phyloP scores from a whole-genome alignment of 2,797 vertebrate species.

The Clarias pachynema region DNA sequence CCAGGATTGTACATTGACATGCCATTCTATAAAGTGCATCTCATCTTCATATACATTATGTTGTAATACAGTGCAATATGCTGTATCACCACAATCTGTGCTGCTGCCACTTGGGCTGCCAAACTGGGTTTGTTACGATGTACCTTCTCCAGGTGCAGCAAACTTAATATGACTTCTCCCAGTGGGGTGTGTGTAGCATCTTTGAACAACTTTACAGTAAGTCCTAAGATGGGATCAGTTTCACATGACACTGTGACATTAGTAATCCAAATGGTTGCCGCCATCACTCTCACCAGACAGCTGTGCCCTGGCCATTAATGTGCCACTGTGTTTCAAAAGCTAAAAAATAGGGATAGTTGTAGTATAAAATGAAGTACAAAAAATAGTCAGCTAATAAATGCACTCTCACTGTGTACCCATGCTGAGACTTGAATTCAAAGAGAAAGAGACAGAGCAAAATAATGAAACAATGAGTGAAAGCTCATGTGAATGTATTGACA shows the following conservation, averaged over 20 bases:
- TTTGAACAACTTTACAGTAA: neutral
- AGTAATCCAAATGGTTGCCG: neutral
- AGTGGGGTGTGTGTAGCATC: neutral
- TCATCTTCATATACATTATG: neutral
- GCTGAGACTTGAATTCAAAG: conserved; percentile 19
- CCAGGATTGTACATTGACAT: neutral
- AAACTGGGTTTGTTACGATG: neutral
- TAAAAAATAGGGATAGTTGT: neutral
- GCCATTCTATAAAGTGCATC: neutral
- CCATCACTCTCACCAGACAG: neutral
- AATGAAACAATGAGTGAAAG: conserved; percentile 32
- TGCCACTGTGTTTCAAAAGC: conserved; percentile 10
- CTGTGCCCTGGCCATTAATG: neutral
- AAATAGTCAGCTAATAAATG: neutral
- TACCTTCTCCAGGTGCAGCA: neutral
- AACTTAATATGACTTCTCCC: neutral
- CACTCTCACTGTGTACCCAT: conserved; percentile 1
- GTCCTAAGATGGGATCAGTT: neutral
- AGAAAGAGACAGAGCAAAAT: neutral
- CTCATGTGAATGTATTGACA: conserved; percentile 56
- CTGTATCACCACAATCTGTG: neutral
- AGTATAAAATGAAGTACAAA: neutral
- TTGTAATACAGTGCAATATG: neutral
- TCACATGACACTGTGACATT: neutral
- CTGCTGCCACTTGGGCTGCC: neutral